Evolutionary conservation across 23 tunicate species (phyloP).

Genomic region (Halocynthia roretzi): DNA sequence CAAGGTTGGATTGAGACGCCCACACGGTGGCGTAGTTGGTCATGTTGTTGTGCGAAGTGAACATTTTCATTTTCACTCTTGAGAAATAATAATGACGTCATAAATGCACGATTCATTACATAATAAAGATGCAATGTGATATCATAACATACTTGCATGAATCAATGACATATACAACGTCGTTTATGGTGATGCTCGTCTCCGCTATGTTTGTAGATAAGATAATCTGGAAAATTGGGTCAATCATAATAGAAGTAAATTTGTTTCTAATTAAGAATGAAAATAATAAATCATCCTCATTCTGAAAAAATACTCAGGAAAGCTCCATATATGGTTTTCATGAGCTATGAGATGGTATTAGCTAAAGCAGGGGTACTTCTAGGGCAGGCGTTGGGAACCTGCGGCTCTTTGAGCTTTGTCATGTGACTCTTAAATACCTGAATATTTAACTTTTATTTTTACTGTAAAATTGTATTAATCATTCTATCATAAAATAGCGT

Average conservation of each 20-base stretch:
- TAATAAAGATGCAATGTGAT: not conserved
- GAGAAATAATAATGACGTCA: not conserved
- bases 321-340: too few relatives aligned
- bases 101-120: not conserved
- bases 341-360: too few relatives aligned
- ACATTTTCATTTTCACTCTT: conserved; percentile 98
- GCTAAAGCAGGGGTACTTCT: too few relatives aligned
- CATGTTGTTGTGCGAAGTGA: conserved; percentile 95
- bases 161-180: conserved; percentile 90
- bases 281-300: not conserved
- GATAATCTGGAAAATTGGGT: conserved; percentile 46
- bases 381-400: too few relatives aligned
- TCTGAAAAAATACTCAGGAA: too few relatives aligned
- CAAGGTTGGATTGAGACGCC: conserved; percentile 89
- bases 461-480: too few relatives aligned
- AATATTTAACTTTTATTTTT: too few relatives aligned
- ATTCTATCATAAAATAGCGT: too few relatives aligned
- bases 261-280: not conserved
- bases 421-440: too few relatives aligned
- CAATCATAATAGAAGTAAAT: too few relatives aligned
- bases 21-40: conserved; percentile 98
- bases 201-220: conserved; percentile 95
- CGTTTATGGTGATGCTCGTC: conserved; percentile 89
- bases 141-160: conserved; percentile 87
- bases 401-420: too few relatives aligned